A percentile compares a stretch with the other conserved stretches of the same genome.
Conservation (phyloP, 2,888 invertebrate species). For the Drosophila stalkeri region DNA sequence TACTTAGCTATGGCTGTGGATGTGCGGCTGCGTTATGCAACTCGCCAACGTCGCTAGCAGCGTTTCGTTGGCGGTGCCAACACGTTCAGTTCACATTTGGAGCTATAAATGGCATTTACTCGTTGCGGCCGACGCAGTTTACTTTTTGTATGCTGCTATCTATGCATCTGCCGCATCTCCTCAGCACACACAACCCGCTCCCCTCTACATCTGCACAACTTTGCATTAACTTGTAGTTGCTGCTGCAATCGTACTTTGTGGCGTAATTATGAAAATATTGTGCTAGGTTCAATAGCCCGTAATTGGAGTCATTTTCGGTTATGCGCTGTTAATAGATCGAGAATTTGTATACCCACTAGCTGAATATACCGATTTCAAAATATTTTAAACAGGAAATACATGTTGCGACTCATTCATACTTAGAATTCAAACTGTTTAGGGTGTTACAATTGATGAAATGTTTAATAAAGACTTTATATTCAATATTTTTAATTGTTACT, state of each 20-base stretch:
- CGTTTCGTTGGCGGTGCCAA: conserved; percentile 41
- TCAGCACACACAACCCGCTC: conserved; percentile 13
- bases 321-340: conserved; percentile 40
- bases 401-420: conserved; percentile 27
- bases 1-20: conserved; percentile 22
- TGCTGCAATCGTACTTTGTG: conserved; percentile 42
- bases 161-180: conserved; percentile 46
- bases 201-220: conserved; percentile 10
- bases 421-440: conserved; percentile 15
- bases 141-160: conserved; percentile 46
- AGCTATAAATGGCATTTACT: conserved; percentile 78
- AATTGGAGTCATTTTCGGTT: conserved; percentile 56
- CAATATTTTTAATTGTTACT: too few relatives aligned
- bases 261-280: conserved; percentile 78
- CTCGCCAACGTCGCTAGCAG: conserved; percentile 43
- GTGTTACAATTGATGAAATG: neutral
- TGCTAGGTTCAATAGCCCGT: conserved; percentile 76
- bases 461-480: neutral
- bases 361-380: conserved; percentile 8
- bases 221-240: conserved; percentile 47
- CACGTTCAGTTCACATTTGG: conserved; percentile 73
- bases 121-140: conserved; percentile 52
- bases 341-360: conserved; percentile 2
- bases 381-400: conserved; percentile 37
- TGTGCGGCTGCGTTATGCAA: conserved; percentile 64